Evolutionary conservation across 2,888 invertebrate genomes (phyloP).

Genomic region (Conops quadrifasciatus): DNA sequence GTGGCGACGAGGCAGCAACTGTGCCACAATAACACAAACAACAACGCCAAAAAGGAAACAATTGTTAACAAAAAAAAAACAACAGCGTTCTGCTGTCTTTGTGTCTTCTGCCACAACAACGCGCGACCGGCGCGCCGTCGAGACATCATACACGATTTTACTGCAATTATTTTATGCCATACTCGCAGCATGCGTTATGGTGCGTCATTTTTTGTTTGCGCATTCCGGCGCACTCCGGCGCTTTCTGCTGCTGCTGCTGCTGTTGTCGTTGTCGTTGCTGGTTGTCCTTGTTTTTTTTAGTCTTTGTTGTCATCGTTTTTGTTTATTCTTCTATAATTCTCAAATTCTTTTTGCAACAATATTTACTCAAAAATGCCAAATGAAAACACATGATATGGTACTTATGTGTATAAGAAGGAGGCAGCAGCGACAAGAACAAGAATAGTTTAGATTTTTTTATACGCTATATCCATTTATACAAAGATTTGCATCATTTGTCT

Average conservation of each 20-base stretch:
- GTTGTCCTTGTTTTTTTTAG: not conserved
- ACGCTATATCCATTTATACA: too few species aligned
- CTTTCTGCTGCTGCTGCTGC: conserved; percentile 8
- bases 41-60: not conserved
- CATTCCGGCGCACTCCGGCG: not conserved
- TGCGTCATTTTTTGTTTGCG: not conserved
- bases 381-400: too few species aligned
- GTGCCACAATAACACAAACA: not conserved
- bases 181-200: too few species aligned
- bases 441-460: too few species aligned
- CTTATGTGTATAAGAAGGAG: too few species aligned
- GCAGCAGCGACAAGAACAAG: too few species aligned
- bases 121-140: too few species aligned
- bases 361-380: not conserved
- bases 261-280: not conserved
- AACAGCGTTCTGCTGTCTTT: not conserved
- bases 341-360: not conserved
- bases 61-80: not conserved
- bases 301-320: not conserved
- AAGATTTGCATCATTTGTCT: too few species aligned
- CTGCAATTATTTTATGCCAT: too few species aligned
- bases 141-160: too few species aligned
- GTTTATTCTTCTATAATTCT: not conserved
- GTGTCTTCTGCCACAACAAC: too few species aligned
- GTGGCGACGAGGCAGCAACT: not conserved